phyloP scores from a whole-genome alignment of 2,113 vertebrate genomes.

The Megaceryle torquata region DNA sequence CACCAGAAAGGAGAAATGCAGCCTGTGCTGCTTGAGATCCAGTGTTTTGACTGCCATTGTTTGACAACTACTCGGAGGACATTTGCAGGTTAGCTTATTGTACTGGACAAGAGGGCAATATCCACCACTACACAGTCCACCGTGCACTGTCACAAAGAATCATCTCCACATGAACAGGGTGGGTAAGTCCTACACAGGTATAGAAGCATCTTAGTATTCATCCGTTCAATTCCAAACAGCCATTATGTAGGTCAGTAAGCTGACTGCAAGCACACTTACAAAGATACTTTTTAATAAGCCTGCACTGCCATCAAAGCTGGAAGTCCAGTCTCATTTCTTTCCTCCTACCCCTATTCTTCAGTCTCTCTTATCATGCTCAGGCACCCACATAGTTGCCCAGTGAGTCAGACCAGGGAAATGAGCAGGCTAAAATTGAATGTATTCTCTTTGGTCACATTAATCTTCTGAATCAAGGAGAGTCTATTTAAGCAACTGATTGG shows the following conservation, averaged over 20 bases:
- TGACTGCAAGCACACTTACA: neutral
- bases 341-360: neutral
- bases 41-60: neutral
- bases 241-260: neutral
- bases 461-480: neutral
- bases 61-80: neutral
- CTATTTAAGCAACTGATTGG: neutral
- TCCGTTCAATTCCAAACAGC: neutral
- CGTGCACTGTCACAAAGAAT: neutral
- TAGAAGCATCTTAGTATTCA: neutral
- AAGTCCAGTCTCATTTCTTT: neutral
- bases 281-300: neutral
- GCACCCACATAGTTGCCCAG: rapidly evolving
- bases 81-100: neutral
- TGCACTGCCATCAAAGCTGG: neutral
- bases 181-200: neutral
- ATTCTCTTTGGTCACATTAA: neutral
- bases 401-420: neutral
- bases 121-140: neutral
- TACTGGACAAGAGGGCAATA: neutral
- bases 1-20: neutral
- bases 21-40: neutral
- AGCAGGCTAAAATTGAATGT: neutral
- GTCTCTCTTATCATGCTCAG: neutral
- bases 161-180: neutral